Evolutionary conservation across 1,140 invertebrate species (phyloP), one percentile per base, ranked within the genome.

Genomic region (Leucophenga varia): DNA sequence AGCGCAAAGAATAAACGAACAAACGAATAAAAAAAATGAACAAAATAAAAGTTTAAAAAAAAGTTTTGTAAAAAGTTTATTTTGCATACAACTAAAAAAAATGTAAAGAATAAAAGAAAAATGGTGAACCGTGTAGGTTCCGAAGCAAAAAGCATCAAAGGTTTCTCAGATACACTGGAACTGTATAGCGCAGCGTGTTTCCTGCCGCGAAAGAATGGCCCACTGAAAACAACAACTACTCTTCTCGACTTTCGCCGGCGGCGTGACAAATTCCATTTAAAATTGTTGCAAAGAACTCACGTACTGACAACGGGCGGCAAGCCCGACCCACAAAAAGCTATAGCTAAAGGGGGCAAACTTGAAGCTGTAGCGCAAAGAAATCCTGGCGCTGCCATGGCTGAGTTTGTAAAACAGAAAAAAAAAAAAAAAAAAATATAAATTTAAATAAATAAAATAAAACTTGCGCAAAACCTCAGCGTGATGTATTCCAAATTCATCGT

Each of bases 251-350:
- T 25, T n/a, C n/a, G 19, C 30, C 32, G n/a, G 20, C 28, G 55
- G 63, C 56, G 68, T 71, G 67, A 71, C 67, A 71, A 71, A 71
- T 71, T 64, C 68, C 67, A 71, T 71, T 71, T 68, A 71, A 68
- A 71, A 71, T 71, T 71, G 63, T 58, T 52, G 50, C 64, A 68
- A 58, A 51, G 43, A 64, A 59, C 65, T 61, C 65, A 68, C 64
- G 64, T 61, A 58, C 60, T 52, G 19, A 13, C 41, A 28, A 16
- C 31, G 34, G 8, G 39, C 16, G 35, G 16, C 8, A 17, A 6
- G 31, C 31, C 6, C 4, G 31, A 14, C 6, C 31, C 4, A 9
- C 31, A 34, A 34, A 34, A 34, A n/a, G n/a, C n/a, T n/a, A n/a
- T n/a, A n/a, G n/a, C n/a, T n/a, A n/a, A n/a, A n/a, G n/a, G n/a